Base-by-base conservation (phyloP, 2,113 vertebrate genomes). In the Amblyopsis rosae region DNA sequence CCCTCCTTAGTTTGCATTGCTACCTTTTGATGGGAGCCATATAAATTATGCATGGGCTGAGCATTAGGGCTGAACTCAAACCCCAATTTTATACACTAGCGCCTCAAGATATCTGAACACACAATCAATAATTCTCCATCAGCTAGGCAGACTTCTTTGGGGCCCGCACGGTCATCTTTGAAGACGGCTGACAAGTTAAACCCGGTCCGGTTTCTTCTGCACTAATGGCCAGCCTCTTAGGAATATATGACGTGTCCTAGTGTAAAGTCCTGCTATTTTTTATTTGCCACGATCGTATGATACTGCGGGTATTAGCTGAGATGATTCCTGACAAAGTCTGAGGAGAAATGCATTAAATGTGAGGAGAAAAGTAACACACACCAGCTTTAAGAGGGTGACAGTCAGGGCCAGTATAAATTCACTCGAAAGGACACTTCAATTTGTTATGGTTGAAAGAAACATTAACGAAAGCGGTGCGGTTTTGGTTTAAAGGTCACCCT, bases 111-210 rank as follows among this genome's bases (percentile, higher is more conserved):
- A 91, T 91, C 90, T 92, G 88, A 90, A 87, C 81, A 90, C 81
- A 81, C 82, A 88, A 92, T 90, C 90, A 83, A 92, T 93, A 91
- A 87, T 89, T 91, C 90, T 89, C 88, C 84, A 91, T 92, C 87
- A 91, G 86, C 84, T 79, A 8, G 65, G 66, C 80, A 81, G 87
- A 77, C 86, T 87, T 89, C 73, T 76, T 67, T 81, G 81, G 85
- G 88, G 85, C 82, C 89, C 86, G 84, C 82, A 80, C 82, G 73
- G 80, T 72, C 72, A 66, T 87, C 90, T 92, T 91, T 93, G 90
- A 92, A 93, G 88, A 84, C 59, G 73, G 56, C 80, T 91, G 91
- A 91, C 88, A 90, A 92, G 89, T 88, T 91, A 92, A 89, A 92
- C 82, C 88, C 81, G 56, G 87, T 88, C 81, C 88, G 75, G 85